These are phyloP conservation scores for Thereva nobilitata DNA, from an alignment of 2,888 invertebrate genomes.

Conservation along the genomic window DNA sequence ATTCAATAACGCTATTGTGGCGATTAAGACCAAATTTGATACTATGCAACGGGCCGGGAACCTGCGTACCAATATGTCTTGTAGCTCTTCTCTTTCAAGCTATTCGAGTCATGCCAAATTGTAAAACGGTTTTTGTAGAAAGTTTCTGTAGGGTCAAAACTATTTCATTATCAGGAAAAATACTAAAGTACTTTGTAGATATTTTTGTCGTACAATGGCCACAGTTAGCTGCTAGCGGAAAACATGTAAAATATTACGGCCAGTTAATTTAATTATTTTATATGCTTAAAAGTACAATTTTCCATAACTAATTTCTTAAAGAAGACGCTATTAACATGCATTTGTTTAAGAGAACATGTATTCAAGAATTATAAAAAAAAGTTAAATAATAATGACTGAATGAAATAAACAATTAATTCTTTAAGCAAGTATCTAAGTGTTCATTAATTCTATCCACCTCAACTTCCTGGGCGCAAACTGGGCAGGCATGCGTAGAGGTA, in stretches of 20 bases:
- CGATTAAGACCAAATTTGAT: slow-evolving; percentile 77
- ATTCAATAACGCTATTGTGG: slow-evolving; percentile 70
- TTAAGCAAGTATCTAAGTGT: slow-evolving; percentile 51
- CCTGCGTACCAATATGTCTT: slow-evolving; percentile 89
- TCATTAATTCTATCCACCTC: slow-evolving; percentile 49
- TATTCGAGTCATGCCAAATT: slow-evolving; percentile 65
- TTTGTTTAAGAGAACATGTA: slow-evolving; percentile 1
- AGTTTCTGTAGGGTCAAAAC: slow-evolving; percentile 91
- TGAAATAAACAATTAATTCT: background rate
- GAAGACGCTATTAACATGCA: too few relatives aligned
- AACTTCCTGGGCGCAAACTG: slow-evolving; percentile 51
- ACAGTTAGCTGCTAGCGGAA: slow-evolving; percentile 59
- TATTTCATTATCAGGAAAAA: slow-evolving; percentile 85
- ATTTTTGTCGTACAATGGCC: slow-evolving; percentile 94
- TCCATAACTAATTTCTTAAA: background rate
- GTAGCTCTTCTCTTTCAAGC: slow-evolving; percentile 75
- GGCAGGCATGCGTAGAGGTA: slow-evolving; percentile 50
- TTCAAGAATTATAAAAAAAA: background rate
- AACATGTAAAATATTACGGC: slow-evolving; percentile 76
- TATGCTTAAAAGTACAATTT: background rate
- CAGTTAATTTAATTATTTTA: slow-evolving; percentile 63
- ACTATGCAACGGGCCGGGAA: slow-evolving; percentile 95
- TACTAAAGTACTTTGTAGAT: slow-evolving; percentile 83
- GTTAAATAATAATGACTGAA: background rate
- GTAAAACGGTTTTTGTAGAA: slow-evolving; percentile 87